Evolutionary conservation across 2,113 vertebrate species (phyloP).

Genomic region (Daphoenositta chrysoptera): DNA sequence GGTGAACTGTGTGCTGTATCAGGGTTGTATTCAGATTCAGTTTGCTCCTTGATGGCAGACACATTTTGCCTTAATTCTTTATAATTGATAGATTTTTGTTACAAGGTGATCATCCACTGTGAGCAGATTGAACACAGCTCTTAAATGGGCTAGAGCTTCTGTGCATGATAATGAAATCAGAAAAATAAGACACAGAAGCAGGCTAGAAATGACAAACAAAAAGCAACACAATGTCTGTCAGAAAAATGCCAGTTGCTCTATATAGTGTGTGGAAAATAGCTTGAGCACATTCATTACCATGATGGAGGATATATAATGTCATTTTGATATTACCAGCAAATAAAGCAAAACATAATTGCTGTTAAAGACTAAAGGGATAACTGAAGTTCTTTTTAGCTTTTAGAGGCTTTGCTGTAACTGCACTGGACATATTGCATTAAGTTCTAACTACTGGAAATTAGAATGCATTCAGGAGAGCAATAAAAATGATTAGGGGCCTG

Average conservation of each 20-base stretch:
- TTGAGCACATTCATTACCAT: background rate
- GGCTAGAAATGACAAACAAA: background rate
- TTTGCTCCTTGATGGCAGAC: background rate
- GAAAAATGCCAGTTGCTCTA: background rate
- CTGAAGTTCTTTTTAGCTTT: background rate
- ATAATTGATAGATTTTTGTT: background rate
- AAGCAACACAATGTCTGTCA: background rate
- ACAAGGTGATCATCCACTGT: background rate
- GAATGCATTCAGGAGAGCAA: slow-evolving; percentile 11
- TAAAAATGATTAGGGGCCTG: background rate
- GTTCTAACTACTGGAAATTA: slow-evolving; percentile 8
- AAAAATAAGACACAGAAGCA: background rate
- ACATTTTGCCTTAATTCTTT: background rate
- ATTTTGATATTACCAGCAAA: slow-evolving; percentile 2
- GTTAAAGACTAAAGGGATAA: background rate
- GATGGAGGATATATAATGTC: background rate
- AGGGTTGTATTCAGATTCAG: background rate
- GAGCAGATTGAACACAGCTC: background rate
- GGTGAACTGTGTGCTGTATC: background rate
- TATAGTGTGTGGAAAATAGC: background rate
- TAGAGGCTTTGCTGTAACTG: background rate
- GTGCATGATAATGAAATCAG: background rate
- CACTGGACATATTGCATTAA: background rate
- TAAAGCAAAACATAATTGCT: background rate
- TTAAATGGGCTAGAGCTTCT: background rate